Base-by-base conservation (phyloP, 2,888 invertebrate species). In the Caenorhabditis sp. region DNA sequence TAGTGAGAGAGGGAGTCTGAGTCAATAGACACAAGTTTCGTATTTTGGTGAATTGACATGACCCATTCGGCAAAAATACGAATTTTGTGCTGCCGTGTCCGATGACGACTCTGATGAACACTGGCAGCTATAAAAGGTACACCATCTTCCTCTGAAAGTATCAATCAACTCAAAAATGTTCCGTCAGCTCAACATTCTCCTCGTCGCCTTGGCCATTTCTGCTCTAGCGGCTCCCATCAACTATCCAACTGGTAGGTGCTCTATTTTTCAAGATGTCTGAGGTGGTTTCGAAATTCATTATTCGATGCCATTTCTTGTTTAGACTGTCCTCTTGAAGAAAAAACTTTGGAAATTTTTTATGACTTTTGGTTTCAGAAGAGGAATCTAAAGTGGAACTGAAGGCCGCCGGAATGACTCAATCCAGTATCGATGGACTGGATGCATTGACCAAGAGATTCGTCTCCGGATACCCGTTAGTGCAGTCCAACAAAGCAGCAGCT, bases 361-460 rank as follows among this genome's bases (percentile, higher is more conserved):
- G n/a, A n/a, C n/a, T 14, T 54, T 54, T 26, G 8, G 3, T 38
- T 68, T 2, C 41, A 69, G 69, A 56, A 26, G 69, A 69, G 24
- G 14, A 69, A 56, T 38, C 56, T 1, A 41, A 54, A 56, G 38
- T 28, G 0, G 63, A 74, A 16, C 54, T 74, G 6, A 16, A 26
- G 41, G 26, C 63, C 6, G 63, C 74, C 19, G 74, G 74, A 54
- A 74, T 74, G 74, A 61, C 63, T 19, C 51, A 63, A 54, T 6
- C 12, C 24, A 31, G 54, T 19, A 74, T 74, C n/a, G 74, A 74
- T 35, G 74, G 74, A 54, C n/a, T 74, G 26, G 12, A 14, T 38
- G 63, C 74, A 12, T 28, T 74, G 41, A 54, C 35, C 24, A 38
- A 64, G 6, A 51, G 61, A 61, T 74, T 61, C 12, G 24, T 35